Evolutionary conservation across 1,140 invertebrate genomes (phyloP), one percentile per base, ranked within the genome.

Genomic region (Leguminivora glycinivorella): DNA sequence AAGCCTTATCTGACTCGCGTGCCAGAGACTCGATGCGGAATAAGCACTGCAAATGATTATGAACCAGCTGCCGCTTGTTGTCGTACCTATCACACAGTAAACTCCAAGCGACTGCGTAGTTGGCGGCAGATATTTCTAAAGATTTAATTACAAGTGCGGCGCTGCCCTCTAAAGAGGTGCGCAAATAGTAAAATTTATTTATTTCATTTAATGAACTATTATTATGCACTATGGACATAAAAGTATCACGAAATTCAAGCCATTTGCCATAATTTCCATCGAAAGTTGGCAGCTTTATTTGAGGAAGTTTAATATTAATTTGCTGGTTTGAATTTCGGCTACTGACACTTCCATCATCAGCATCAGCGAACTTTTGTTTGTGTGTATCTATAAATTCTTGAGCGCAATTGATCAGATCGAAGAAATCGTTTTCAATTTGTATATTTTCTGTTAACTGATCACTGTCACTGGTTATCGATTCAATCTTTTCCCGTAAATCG

Each of bases 1-100:
- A 9, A 12, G 43, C 67, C 24, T 25, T 12, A 17, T 69, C 67
- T 9, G 67, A 69, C 43, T 69, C 67, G 17, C 14, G 6, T 1
- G 67, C 14, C 6, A 69, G 34, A 4, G 67, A 4, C 25, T 69
- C 67, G 31, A 69, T 69, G 24, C 43, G 56, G 31, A 69, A 69
- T 38, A 69, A 12, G 17, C 40, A 69, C 24, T 69, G 56, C 14
- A 69, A 14, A 25, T 69, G 67, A 17, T 69, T 47, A 17, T 69
- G 56, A 19, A 69, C 56, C 12, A 69, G 12, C 17, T 56, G 25
- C 17, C 67, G 67, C 43, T 69, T 69, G 31, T 69, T 69, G 43
- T 68, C 47, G n/a, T 68, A 68, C 22, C 67, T 68, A 68, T 68
- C 40, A 38, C 67, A 68, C n/a, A n/a, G n/a, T n/a, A n/a, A n/a